A percentile compares a stretch with the other conserved stretches of the same genome.
Evolutionary conservation across 1,140 invertebrate genomes (phyloP).

Genomic region (Eciton burchellii): DNA sequence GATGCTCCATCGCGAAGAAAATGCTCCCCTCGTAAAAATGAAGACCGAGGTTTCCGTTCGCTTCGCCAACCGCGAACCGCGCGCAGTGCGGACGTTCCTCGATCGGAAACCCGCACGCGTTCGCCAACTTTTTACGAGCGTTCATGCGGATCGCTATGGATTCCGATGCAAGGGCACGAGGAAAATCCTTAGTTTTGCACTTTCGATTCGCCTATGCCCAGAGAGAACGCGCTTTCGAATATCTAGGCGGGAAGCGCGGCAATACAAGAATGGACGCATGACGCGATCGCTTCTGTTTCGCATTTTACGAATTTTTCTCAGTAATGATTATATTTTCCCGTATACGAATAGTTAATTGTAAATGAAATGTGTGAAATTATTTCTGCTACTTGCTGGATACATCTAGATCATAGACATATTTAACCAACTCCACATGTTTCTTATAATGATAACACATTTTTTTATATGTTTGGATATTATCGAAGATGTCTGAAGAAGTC

Average conservation of each 20-base stretch:
- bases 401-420: too few relatives aligned
- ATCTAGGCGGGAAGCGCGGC: constrained; percentile 32
- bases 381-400: not conserved
- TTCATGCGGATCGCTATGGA: constrained; percentile 43
- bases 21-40: constrained; percentile 4
- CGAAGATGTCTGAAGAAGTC: too few relatives aligned
- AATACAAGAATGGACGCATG: not conserved
- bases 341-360: constrained; percentile 14
- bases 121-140: constrained; percentile 35
- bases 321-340: not conserved
- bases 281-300: constrained; percentile 22
- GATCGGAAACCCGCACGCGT: constrained; percentile 43
- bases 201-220: constrained; percentile 27
- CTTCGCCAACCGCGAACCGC: not conserved
- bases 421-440: too few relatives aligned
- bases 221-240: constrained; percentile 30
- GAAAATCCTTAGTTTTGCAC: constrained; percentile 50
- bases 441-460: too few relatives aligned
- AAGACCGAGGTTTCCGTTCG: not conserved
- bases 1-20: not conserved
- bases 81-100: not conserved
- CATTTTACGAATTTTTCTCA: constrained; percentile 16
- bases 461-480: too few relatives aligned
- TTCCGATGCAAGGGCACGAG: constrained; percentile 36
- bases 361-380: too few relatives aligned